These are phyloP conservation scores for Lissonota sp. DNA, from an alignment of 2,888 invertebrate genomes.

Conservation along the genomic window DNA sequence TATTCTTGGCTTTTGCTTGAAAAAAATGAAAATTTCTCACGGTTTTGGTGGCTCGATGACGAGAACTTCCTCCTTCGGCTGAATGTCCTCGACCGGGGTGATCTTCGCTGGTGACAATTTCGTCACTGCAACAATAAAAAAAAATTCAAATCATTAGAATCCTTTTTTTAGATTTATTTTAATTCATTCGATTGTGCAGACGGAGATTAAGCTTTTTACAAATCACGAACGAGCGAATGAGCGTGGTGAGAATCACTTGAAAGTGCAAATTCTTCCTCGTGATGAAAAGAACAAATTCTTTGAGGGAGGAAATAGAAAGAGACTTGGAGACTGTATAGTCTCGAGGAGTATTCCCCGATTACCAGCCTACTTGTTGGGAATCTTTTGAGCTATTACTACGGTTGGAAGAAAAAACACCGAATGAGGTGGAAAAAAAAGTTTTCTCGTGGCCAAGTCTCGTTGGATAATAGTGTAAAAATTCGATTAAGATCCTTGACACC, in stretches of 20 bases:
- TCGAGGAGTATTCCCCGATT: slow-evolving; percentile 3
- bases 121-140: slow-evolving; percentile 76
- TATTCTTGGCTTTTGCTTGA: no score
- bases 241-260: neutral
- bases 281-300: neutral
- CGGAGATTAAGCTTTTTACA: no score
- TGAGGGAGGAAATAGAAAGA: neutral
- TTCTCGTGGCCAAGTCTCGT: slow-evolving; percentile 28
- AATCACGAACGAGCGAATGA: slow-evolving; percentile 1
- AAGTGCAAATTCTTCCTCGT: slow-evolving; percentile 3
- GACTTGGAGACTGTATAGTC: neutral
- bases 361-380: slow-evolving; percentile 10
- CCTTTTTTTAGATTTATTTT: no score
- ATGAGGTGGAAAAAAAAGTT: slow-evolving; percentile 36
- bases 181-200: no score
- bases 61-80: slow-evolving; percentile 77
- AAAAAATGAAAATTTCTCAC: slow-evolving; percentile 76
- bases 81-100: slow-evolving; percentile 79
- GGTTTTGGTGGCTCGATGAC: slow-evolving; percentile 81
- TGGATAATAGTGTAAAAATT: slow-evolving; percentile 58
- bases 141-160: slow-evolving; percentile 3
- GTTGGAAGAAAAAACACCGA: slow-evolving; percentile 2
- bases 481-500: slow-evolving; percentile 57
- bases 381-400: neutral
- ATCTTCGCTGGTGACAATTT: slow-evolving; percentile 81